Base-by-base conservation (phyloP, 2,797 vertebrate genomes). In the Remorina albescens region DNA sequence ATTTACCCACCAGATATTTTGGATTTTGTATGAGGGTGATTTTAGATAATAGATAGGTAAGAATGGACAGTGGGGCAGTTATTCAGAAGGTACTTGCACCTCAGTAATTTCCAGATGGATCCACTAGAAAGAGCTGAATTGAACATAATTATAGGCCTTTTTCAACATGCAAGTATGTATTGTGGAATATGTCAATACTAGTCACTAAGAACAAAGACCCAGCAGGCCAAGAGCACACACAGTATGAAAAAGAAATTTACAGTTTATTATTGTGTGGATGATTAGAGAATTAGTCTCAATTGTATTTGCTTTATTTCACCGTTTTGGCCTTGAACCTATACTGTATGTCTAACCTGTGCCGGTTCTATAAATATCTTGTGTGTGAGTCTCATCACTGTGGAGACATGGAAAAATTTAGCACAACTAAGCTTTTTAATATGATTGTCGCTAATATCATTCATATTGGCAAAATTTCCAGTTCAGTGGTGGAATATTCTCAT, bases 371-470 rank as follows among this genome's bases (percentile, higher is more conserved):
- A 70, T 46, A n/a, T 71, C 39, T 76, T 67, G 69, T 72, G 60
- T 69, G 67, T 51, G 81, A 77, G 57, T 59, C 72, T 84, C 74
- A 76, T 86, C 62, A 54, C 61, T 55, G 67, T n/a, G 26, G 60
- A 81, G 65, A 84, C 84, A 82, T 74, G 72, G 71, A 83, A 83
- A 67, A 86, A 90, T 87, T 84, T 67, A 57, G 72, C 74, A 82
- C 67, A 50, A 63, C 86, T 71, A 80, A 78, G 86, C 80, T 80
- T 89, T 86, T 89, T 88, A 88, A 91, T 87, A 81, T 83, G 90
- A 91, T 83, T 90, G 81, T 82, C 77, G 74, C 86, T 91, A 93
- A 91, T 92, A 89, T 90, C 80, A 70, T 87, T 91, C 87, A 88
- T 89, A 89, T 84, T 89, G 81, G 86, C 67, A 81, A 86, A 80